Evolutionary conservation across 2,113 vertebrate genomes (phyloP), one percentile per base, ranked within the genome.

Genomic region (Triplophysa siluroides): DNA sequence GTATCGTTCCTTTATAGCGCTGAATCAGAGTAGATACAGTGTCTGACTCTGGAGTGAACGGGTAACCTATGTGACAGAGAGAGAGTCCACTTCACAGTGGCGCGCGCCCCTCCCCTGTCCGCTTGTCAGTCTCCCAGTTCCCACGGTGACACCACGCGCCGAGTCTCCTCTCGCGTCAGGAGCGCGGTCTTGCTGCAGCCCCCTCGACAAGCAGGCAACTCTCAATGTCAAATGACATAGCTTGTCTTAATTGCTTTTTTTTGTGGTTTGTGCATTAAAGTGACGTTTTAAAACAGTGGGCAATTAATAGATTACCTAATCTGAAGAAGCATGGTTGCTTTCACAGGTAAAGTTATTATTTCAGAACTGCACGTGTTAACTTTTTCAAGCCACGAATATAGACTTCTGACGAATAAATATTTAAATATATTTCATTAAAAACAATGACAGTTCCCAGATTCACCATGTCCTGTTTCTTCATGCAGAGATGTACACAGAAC

Each of bases 91-190:
- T 45, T 60, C 75, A 61, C 67, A 78, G 29, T 24, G 19, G 12
- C 50, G 8, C 56, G 52, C 56, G 26, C 67, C 65, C 73, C 75
- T 52, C 66, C 60, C 56, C 70, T 29, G 72, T 76, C 83, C 62
- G 19, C 62, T 19, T 77, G 75, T 66, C 86, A 78, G 21, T 81
- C 78, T 19, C 80, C 81, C 54, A 4, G 76, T 64, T 87, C 83
- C 81, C 69, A 60, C 89, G 67, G 73, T 78, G 67, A 77, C 81
- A 75, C 79, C 58, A 65, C 50, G 69, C 58, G 78, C 79, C 4
- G 38, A 19, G 64, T 45, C 33, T 33, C 60, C 61, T 29, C 43
- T 1, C 56, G 56, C 56, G 38, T 43, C 71, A 60, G 12, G 54
- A 52, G 50, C 13, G 13, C 14, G 50, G 2, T 52, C 50, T 52